Conservation (phyloP, 2,797 vertebrate genomes). For the Muscicapa comitata region DNA sequence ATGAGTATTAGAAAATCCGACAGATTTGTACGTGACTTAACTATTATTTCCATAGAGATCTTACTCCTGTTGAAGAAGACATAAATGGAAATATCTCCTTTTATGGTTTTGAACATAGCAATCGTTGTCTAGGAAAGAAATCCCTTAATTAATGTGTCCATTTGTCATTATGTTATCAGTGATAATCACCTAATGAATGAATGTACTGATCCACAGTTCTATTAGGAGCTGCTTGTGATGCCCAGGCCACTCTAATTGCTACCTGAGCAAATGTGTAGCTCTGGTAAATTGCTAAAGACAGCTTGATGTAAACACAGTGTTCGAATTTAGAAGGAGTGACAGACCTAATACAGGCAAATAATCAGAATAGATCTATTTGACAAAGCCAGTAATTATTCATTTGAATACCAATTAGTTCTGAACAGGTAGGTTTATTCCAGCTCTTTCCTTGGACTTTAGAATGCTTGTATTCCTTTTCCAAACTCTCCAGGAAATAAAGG, state of each 20-base stretch:
- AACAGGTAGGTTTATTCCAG: slow-evolving; percentile 17
- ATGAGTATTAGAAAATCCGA: neutral
- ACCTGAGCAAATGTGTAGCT: slow-evolving; percentile 55
- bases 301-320: slow-evolving; percentile 68
- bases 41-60: neutral
- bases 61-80: neutral
- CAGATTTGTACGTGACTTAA: neutral
- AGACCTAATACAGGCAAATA: slow-evolving; percentile 67
- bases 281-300: slow-evolving; percentile 64
- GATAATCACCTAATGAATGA: neutral
- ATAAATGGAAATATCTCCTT: neutral
- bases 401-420: slow-evolving; percentile 63
- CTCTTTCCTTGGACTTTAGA: neutral
- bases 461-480: neutral
- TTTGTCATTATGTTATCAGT: neutral
- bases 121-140: neutral
- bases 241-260: slow-evolving; percentile 55
- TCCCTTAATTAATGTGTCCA: neutral
- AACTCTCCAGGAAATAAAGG: neutral
- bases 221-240: slow-evolving; percentile 2
- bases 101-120: neutral
- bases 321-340: slow-evolving; percentile 59
- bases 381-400: slow-evolving; percentile 66
- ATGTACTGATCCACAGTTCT: neutral
- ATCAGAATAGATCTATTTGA: slow-evolving; percentile 70